These are phyloP conservation scores for Epistrophella euchroma DNA, from an alignment of 2,888 invertebrate genomes.

Conservation along the genomic window DNA sequence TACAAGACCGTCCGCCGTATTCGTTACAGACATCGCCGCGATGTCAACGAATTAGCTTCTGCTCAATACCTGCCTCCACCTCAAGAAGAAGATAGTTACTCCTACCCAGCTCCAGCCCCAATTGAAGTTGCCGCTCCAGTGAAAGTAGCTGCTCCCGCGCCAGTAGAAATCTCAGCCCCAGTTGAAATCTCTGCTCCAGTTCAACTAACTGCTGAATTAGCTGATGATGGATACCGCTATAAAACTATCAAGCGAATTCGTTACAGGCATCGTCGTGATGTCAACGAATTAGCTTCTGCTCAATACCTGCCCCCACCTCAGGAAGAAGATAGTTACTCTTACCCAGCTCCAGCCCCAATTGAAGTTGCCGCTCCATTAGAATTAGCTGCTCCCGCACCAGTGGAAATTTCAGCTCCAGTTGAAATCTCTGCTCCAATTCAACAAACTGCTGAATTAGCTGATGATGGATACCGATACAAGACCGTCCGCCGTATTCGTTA, in stretches of 20 bases:
- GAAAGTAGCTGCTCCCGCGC: neutral
- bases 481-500: constrained; percentile 58
- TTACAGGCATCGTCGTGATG: constrained; percentile 80
- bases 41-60: constrained; percentile 79
- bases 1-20: constrained; percentile 77
- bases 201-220: constrained; percentile 26
- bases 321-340: constrained; percentile 24
- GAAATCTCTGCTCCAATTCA: constrained; percentile 7
- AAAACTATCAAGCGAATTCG: constrained; percentile 76
- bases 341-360: constrained; percentile 12
- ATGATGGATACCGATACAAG: constrained; percentile 71
- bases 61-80: constrained; percentile 78
- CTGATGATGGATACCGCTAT: constrained; percentile 77
- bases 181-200: constrained; percentile 18
- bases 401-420: constrained; percentile 12
- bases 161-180: constrained; percentile 28
- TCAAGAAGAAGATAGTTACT: constrained; percentile 21
- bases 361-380: neutral
- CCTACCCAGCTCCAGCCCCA: constrained; percentile 23
- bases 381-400: neutral
- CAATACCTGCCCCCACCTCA: constrained; percentile 78
- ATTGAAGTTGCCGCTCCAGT: neutral
- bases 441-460: constrained; percentile 35
- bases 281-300: constrained; percentile 78
- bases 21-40: constrained; percentile 79